These are phyloP conservation scores for Myopa testacea DNA, from an alignment of 2,888 invertebrate species.

Conservation along the genomic window DNA sequence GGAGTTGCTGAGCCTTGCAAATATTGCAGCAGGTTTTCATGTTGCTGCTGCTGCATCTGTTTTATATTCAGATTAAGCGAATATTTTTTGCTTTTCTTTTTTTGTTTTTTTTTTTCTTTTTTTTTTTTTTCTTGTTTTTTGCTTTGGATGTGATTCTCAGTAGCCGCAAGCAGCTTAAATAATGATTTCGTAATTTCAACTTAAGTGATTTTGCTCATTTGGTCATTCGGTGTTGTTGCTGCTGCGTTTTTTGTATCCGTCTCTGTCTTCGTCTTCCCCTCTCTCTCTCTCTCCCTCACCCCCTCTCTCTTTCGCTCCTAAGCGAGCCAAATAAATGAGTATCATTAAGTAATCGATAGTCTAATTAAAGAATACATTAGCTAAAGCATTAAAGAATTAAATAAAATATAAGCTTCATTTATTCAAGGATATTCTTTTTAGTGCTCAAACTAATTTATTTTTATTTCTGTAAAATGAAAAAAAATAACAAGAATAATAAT, in stretches of 20 bases:
- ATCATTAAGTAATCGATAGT: conserved; percentile 2
- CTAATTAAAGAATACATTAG: not conserved
- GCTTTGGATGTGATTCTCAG: too few species aligned
- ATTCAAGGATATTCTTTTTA: not conserved
- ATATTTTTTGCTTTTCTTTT: not conserved
- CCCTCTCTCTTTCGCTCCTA: not conserved
- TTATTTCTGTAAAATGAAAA: not conserved
- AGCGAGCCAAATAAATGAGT: not conserved
- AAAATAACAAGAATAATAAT: not conserved
- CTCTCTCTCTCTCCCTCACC: too few species aligned
- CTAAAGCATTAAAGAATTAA: not conserved
- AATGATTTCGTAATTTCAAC: conserved; percentile 25
- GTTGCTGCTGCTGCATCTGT: too few species aligned
- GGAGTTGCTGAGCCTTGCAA: not conserved
- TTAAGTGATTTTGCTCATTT: conserved; percentile 16
- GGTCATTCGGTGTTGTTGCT: not conserved
- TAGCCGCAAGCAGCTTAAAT: conserved; percentile 14
- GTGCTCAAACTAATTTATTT: not conserved
- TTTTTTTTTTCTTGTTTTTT: not conserved
- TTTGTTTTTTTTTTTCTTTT: not conserved
- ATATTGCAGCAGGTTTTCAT: too few species aligned
- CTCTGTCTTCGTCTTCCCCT: too few species aligned
- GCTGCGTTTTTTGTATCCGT: not conserved
- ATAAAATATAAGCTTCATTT: too few species aligned
- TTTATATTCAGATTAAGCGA: too few species aligned